A percentile compares a stretch with the other conserved stretches of the same genome.
phyloP scores from a whole-genome alignment of 53 echinoderm and acorn worm genomes.

The Holothuria leucospilota region DNA sequence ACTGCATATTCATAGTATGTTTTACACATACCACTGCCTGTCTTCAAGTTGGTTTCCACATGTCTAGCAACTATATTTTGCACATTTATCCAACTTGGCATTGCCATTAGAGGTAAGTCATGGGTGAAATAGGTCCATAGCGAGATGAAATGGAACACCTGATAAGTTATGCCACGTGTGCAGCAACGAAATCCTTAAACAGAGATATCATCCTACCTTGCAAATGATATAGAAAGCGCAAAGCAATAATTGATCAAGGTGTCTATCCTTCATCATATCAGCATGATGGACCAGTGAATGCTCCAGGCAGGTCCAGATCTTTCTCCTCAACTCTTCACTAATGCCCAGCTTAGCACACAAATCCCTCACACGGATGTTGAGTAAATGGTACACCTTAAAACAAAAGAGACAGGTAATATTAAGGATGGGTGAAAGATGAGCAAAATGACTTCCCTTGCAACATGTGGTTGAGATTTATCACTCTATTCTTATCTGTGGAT shows the following conservation, averaged over 20 bases:
- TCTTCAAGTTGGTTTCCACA: too few relatives aligned
- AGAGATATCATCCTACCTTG: conserved; percentile 55
- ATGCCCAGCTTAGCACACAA: conserved; percentile 80
- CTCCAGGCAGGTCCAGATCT: conserved; percentile 98
- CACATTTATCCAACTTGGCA: too few relatives aligned
- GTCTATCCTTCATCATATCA: conserved; percentile 89
- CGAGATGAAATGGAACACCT: too few relatives aligned
- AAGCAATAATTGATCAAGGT: conserved; percentile 93
- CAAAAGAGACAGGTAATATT: background rate
- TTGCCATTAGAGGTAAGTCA: too few relatives aligned
- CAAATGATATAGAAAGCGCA: conserved; percentile 94
- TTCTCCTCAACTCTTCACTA: conserved; percentile 83
- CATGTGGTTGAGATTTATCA: too few relatives aligned
- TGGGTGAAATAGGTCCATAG: too few relatives aligned
- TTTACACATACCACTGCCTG: too few relatives aligned
- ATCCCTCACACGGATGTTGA: conserved; percentile 91
- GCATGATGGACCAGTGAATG: conserved; percentile 83
- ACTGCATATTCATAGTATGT: too few relatives aligned
- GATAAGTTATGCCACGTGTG: too few relatives aligned
- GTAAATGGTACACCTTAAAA: conserved; percentile 86
- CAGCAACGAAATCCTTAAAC: too few relatives aligned
- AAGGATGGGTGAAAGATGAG: background rate
- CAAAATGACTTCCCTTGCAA: background rate
- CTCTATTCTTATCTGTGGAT: too few relatives aligned
- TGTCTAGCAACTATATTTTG: too few relatives aligned